These are phyloP conservation scores for Nasua narica DNA, from an alignment of 2,797 vertebrate species.

Conservation along the genomic window DNA sequence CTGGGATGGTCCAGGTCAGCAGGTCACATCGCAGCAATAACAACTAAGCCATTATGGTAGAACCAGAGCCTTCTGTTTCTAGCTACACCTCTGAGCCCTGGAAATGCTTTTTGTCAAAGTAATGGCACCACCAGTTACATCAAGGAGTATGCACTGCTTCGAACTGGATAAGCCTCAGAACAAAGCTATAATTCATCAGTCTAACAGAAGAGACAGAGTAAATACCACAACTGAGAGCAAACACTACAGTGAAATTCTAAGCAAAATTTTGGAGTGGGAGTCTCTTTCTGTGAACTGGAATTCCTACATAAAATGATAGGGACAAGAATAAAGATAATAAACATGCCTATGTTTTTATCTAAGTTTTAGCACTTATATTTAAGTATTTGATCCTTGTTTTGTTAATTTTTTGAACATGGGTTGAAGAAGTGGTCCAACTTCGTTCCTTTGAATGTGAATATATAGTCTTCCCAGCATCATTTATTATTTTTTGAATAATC, in stretches of 20 bases:
- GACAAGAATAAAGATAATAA: neutral
- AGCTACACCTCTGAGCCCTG: neutral
- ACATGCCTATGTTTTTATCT: neutral
- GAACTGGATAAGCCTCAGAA: neutral
- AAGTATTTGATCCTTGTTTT: neutral
- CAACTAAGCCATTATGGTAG: neutral
- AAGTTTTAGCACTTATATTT: neutral
- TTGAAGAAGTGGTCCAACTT: fast-evolving
- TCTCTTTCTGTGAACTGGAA: neutral
- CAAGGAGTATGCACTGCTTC: neutral
- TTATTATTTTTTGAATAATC: neutral
- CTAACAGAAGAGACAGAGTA: neutral
- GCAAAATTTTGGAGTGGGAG: neutral
- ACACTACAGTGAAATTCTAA: neutral
- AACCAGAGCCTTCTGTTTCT: neutral
- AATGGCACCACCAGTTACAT: neutral
- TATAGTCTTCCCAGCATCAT: neutral
- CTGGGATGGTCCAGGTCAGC: neutral
- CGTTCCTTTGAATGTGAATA: neutral
- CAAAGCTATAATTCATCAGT: neutral
- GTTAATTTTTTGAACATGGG: neutral
- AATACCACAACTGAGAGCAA: too few relatives aligned
- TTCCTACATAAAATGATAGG: neutral
- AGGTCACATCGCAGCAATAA: neutral
- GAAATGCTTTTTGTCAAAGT: neutral